Evolutionary conservation across 2,113 vertebrate genomes (phyloP).

Genomic region (Oxyura jamaicensis): DNA sequence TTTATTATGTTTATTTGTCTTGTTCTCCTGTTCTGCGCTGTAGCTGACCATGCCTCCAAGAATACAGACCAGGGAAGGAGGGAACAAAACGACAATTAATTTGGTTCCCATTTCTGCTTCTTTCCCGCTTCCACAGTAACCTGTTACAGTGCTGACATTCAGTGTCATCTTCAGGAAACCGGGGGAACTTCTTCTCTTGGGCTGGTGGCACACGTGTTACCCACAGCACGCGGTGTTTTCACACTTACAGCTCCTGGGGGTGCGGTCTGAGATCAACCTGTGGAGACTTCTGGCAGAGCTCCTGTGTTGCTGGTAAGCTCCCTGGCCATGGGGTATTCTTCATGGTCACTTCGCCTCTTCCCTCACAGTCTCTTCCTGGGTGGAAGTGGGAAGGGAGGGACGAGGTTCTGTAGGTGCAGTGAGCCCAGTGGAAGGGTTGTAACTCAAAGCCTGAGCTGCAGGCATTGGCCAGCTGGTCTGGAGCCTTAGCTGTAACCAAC

Average conservation of each 20-base stretch:
- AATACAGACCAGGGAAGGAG: accelerated
- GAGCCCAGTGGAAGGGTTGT: background rate
- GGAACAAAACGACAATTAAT: background rate
- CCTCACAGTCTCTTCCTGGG: too few species aligned
- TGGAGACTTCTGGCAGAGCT: background rate
- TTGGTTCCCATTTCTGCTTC: background rate
- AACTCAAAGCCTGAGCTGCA: background rate
- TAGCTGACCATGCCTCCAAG: background rate
- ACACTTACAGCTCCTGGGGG: background rate
- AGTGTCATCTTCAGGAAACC: background rate
- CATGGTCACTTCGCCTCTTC: background rate
- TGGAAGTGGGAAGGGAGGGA: background rate
- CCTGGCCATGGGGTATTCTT: background rate
- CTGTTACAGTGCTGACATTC: background rate
- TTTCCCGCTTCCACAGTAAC: background rate
- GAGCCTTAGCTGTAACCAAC: background rate
- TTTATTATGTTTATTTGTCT: background rate
- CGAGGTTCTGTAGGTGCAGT: too few species aligned
- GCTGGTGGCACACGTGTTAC: background rate
- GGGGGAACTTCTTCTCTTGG: background rate
- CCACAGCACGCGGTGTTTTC: background rate
- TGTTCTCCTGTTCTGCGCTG: background rate
- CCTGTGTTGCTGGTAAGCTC: background rate
- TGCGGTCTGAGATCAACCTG: accelerated
- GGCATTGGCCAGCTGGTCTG: background rate